Conservation (phyloP, 2,888 invertebrate species). For the Agrilus cyanescens region DNA sequence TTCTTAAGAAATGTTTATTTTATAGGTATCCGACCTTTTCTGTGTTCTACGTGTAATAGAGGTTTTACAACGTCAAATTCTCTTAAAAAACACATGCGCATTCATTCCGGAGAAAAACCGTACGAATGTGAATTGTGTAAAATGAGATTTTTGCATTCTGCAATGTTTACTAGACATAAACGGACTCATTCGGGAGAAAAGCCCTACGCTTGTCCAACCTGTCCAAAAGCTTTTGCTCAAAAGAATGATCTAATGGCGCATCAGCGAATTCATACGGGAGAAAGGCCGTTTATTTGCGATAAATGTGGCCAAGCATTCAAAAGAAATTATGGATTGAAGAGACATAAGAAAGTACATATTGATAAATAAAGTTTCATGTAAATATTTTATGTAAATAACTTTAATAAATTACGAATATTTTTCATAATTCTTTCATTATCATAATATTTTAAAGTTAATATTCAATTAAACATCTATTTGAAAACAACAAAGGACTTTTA, state of each 20-base stretch:
- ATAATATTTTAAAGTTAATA: too few species aligned
- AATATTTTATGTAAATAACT: too few species aligned
- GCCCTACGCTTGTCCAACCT: conserved; percentile 36
- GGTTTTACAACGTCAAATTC: conserved; percentile 42
- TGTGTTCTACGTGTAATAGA: conserved; percentile 31
- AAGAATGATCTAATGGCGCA: conserved; percentile 32
- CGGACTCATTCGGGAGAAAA: conserved; percentile 52
- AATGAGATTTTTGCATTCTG: conserved; percentile 38
- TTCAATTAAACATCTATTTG: too few species aligned
- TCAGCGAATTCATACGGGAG: conserved; percentile 33
- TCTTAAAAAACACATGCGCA: conserved; percentile 43
- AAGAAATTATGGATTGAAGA: conserved; percentile 32
- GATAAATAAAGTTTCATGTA: neutral
- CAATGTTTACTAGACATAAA: conserved; percentile 48
- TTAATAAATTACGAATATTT: too few species aligned
- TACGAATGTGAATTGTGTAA: conserved; percentile 52
- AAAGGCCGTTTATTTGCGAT: conserved; percentile 27
- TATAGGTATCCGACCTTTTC: conserved; percentile 33
- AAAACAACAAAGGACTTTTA: too few species aligned
- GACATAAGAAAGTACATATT: conserved; percentile 30
- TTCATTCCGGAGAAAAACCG: conserved; percentile 50
- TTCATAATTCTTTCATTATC: too few species aligned
- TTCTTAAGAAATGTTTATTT: neutral
- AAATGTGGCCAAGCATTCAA: conserved; percentile 32
- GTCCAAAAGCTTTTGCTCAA: conserved; percentile 33